Evolutionary conservation across 2,797 vertebrate genomes (phyloP), one percentile per base, ranked within the genome.

Genomic region (Salarias fasciatus): DNA sequence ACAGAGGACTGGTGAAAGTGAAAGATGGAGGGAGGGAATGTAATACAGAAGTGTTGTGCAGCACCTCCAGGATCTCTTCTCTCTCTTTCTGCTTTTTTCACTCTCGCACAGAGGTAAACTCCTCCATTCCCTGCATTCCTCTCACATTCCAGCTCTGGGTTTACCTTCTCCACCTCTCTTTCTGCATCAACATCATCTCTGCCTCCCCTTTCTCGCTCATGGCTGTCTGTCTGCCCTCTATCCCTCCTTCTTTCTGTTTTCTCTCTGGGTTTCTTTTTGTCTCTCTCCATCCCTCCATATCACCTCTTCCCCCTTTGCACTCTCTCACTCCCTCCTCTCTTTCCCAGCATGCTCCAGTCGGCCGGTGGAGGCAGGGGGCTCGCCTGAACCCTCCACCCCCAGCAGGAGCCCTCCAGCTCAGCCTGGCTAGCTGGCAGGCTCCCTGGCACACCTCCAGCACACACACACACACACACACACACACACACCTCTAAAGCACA

Each of bases 51-150:
- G 67, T 61, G 70, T 58, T 83, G 61, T 73, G 63, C 68, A 59
- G 48, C 0, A 60, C 62, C 64, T 76, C 31, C 18, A 24, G 2
- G 18, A 24, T 24, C 2, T 24, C n/a, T n/a, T n/a, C 71, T 72
- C 63, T 66, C 79, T 70, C 71, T 35, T 54, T 58, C 49, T 24
- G 48, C 18, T 63, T 46, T 37, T 69, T 64, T 65, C 60, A 63
- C 51, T 72, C 58, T 24, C 53, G 75, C 65, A 75, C 75, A 81
- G 80, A 89, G 82, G 84, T 88, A 85, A 91, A 84, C 88, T 84
- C 83, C 80, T 83, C 77, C 88, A 89, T 92, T 89, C 91, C 59
- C 85, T 53, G 72, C 88, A 93, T 93, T 92, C 92, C 89, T 79
- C 66, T 77, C 77, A 88, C 88, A 93, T 92, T 92, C 91, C 88